phyloP scores from a whole-genome alignment of 2,888 invertebrate species.

The Calameuta idolon region DNA sequence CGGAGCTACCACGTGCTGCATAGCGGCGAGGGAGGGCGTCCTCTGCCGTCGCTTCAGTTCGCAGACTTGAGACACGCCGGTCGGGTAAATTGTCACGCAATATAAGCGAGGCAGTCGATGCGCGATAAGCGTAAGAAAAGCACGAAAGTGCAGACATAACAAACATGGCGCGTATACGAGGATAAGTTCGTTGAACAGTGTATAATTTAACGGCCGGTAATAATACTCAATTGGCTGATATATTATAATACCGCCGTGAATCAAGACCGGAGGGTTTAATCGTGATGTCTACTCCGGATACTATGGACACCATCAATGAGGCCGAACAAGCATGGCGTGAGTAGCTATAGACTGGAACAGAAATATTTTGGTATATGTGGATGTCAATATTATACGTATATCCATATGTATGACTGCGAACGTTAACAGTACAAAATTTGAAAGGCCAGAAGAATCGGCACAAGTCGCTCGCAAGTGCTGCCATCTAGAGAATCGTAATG shows the following conservation, averaged over 20 bases:
- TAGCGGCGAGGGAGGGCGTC: not conserved
- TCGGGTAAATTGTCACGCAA: conserved; percentile 1
- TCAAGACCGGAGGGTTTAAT: conserved; percentile 50
- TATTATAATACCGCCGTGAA: conserved; percentile 30
- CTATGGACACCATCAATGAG: conserved; percentile 74
- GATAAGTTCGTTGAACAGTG: conserved; percentile 36
- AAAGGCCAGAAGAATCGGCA: not conserved
- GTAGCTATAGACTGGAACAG: conserved; percentile 51
- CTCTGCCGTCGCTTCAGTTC: not conserved
- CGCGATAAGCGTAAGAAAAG: conserved; percentile 1
- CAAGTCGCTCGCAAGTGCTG: not conserved
- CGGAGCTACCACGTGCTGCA: not conserved
- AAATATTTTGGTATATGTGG: not conserved
- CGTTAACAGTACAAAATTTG: not conserved
- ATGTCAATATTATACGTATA: not conserved
- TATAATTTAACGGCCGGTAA: not conserved
- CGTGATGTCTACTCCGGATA: conserved; percentile 67
- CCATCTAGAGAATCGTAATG: not conserved
- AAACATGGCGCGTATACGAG: conserved; percentile 26
- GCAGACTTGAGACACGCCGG: not conserved
- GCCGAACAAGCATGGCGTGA: conserved; percentile 77
- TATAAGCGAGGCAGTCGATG: conserved; percentile 4
- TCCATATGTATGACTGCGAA: not conserved
- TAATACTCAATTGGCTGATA: conserved; percentile 9
- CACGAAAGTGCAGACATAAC: conserved; percentile 10